A percentile compares a stretch with the other conserved stretches of the same genome.
These are phyloP conservation scores for Notechis scutatus DNA, from an alignment of 2,113 vertebrate genomes.

Conservation along the genomic window DNA sequence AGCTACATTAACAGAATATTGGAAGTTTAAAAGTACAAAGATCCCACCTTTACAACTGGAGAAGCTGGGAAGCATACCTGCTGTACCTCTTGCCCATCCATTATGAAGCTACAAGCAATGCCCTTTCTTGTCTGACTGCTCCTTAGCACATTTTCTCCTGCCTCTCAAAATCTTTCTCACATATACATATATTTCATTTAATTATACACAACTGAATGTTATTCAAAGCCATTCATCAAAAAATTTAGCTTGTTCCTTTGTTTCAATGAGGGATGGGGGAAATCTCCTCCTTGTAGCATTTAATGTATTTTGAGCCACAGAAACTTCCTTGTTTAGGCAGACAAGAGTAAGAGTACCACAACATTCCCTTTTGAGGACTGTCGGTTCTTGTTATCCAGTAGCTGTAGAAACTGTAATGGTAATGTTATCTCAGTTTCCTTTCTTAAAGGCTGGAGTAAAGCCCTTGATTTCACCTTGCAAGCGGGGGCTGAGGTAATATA, in stretches of 20 bases:
- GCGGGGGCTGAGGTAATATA: slow-evolving; percentile 14
- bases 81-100: too few species aligned
- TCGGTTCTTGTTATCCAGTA: neutral
- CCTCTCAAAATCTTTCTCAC: neutral
- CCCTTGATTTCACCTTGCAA: slow-evolving; percentile 44
- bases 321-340: neutral
- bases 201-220: neutral
- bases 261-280: neutral
- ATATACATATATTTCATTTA: neutral
- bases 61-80: too few species aligned
- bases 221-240: neutral
- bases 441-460: slow-evolving; percentile 7
- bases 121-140: too few species aligned
- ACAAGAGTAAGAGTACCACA: neutral
- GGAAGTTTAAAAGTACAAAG: too few species aligned
- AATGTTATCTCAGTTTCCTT: slow-evolving; percentile 29
- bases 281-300: neutral
- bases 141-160: neutral
- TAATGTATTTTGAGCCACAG: neutral
- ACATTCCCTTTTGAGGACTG: slow-evolving; percentile 4
- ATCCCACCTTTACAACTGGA: too few species aligned
- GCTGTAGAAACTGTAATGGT: slow-evolving; percentile 19
- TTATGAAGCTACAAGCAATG: too few species aligned
- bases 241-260: slow-evolving; percentile 13
- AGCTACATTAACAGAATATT: too few species aligned